Conservation (phyloP, 37 sponge, comb jelly and placozoan species). For the Hormiphora californensis region DNA sequence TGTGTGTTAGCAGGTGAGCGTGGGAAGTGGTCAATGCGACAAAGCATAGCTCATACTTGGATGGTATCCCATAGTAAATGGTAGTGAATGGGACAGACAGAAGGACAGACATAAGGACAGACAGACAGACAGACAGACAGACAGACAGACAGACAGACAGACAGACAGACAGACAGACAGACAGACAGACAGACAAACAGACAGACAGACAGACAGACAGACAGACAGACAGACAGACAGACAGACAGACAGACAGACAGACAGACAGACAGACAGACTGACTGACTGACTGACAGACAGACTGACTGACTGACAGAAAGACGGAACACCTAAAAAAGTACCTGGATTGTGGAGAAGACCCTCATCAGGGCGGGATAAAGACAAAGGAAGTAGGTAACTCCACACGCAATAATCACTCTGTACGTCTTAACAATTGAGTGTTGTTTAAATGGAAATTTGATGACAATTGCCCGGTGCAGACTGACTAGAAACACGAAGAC, state of each 20-base stretch:
- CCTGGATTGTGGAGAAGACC: slow-evolving; percentile 3
- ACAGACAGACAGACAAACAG: too few species aligned
- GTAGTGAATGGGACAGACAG: too few species aligned
- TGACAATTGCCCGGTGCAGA: slow-evolving; percentile 8
- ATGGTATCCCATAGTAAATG: too few species aligned
- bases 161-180: too few species aligned
- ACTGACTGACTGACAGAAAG: neutral
- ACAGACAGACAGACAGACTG: neutral
- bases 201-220: neutral
- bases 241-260: neutral
- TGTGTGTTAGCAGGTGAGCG: too few species aligned
- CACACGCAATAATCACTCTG: neutral
- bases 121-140: too few species aligned
- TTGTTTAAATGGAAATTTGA: slow-evolving; percentile 35
- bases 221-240: neutral
- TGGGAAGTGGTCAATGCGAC: too few species aligned
- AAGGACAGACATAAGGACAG: too few species aligned
- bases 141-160: too few species aligned
- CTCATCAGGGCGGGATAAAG: neutral
- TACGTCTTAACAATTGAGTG: neutral
- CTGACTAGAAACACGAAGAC: slow-evolving; percentile 2
- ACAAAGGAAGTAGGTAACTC: neutral
- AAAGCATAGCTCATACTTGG: too few species aligned
- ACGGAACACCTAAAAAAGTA: neutral
- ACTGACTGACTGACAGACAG: neutral